A percentile compares a stretch with the other conserved stretches of the same genome.
Evolutionary conservation across 2,113 vertebrate genomes (phyloP).

Genomic region (Turnix velox): DNA sequence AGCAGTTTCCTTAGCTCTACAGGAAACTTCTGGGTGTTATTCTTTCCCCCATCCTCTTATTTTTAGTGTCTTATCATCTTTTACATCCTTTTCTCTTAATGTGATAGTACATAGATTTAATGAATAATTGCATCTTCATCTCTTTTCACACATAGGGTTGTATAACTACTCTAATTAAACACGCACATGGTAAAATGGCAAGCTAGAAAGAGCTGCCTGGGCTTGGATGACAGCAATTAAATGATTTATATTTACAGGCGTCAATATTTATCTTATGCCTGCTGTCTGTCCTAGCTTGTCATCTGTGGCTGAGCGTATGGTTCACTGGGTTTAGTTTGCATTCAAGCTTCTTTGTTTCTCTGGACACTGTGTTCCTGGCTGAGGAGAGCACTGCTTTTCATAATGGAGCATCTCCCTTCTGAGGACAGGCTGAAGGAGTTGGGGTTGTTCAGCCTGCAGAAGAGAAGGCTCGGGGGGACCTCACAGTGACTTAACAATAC

Average conservation of each 20-base stretch:
- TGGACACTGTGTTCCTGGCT: neutral
- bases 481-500: no score
- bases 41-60: neutral
- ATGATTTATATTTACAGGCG: conserved; percentile 7
- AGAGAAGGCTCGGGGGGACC: no score
- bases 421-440: no score
- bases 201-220: neutral
- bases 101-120: neutral
- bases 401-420: no score
- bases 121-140: neutral
- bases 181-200: neutral
- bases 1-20: neutral
- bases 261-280: conserved; percentile 28
- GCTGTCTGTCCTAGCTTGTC: neutral
- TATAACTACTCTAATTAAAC: conserved; percentile 9
- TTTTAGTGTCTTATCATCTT: neutral
- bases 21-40: neutral
- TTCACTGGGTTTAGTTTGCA: neutral
- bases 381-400: neutral
- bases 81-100: neutral
- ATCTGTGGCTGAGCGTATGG: neutral
- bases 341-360: neutral
- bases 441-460: no score
- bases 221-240: conserved; percentile 32
- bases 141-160: neutral